A percentile compares a stretch with the other conserved stretches of the same genome.
These are phyloP conservation scores for Cirrhinus mrigala DNA, from an alignment of 2,797 vertebrate species.

Conservation along the genomic window DNA sequence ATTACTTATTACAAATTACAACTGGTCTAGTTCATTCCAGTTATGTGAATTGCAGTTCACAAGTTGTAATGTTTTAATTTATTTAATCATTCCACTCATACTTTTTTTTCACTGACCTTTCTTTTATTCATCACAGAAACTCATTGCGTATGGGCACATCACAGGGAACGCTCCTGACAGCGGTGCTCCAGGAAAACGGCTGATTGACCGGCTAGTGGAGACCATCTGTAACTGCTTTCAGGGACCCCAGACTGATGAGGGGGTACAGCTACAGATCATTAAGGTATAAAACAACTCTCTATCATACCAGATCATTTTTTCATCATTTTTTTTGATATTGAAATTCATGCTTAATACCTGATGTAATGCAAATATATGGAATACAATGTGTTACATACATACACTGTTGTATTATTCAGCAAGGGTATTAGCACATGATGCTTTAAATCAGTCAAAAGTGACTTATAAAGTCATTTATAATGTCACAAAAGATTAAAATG, in stretches of 20 bases:
- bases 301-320: not conserved
- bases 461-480: not conserved
- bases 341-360: not conserved
- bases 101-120: not conserved
- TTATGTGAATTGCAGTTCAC: not conserved
- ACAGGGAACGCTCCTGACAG: conserved; percentile 96
- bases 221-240: conserved; percentile 97
- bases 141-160: conserved; percentile 97
- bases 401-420: not conserved
- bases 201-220: conserved; percentile 95
- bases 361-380: not conserved
- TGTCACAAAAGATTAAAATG: not conserved
- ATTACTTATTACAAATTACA: no score
- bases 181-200: conserved; percentile 87
- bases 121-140: conserved; percentile 80
- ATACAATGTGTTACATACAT: not conserved
- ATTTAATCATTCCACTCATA: not conserved
- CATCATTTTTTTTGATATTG: not conserved
- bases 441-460: not conserved
- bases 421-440: not conserved
- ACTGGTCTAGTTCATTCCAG: no score
- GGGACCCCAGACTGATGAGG: conserved; percentile 96
- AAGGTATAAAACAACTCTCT: conserved; percentile 81
- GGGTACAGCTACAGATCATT: conserved; percentile 97
- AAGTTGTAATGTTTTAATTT: not conserved